phyloP scores from a whole-genome alignment of 2,888 invertebrate genomes.

The Drosophila fulvimacula region DNA sequence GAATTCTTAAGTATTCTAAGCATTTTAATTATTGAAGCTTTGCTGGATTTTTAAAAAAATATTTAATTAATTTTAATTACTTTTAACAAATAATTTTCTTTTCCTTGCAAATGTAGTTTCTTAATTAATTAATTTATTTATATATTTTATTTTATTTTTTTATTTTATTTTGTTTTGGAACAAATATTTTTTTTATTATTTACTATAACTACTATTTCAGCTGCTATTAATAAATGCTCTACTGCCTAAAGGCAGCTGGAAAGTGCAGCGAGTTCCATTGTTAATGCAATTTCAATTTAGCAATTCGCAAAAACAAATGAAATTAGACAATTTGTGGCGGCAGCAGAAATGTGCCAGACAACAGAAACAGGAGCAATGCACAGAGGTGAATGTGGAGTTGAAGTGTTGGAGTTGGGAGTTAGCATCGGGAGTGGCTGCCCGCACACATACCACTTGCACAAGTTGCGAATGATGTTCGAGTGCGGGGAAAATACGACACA shows the following conservation, averaged over 20 bases:
- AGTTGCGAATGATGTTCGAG: slow-evolving; percentile 17
- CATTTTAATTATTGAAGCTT: no score
- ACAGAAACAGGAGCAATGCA: background rate
- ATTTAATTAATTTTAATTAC: no score
- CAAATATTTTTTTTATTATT: no score
- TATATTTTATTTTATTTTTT: no score
- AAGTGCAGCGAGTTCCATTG: background rate
- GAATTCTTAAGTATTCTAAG: no score
- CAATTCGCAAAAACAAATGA: slow-evolving; percentile 47
- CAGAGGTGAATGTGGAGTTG: background rate
- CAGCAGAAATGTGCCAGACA: slow-evolving; percentile 9
- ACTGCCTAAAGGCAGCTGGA: background rate
- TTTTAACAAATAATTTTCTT: no score
- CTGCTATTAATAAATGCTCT: no score
- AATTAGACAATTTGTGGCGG: slow-evolving; percentile 58
- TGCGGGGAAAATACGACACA: slow-evolving; percentile 49
- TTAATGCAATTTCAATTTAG: slow-evolving; percentile 50
- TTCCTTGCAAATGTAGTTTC: no score
- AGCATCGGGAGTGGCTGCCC: slow-evolving; percentile 22
- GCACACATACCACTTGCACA: background rate
- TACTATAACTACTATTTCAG: no score
- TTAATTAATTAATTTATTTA: no score
- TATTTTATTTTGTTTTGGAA: no score
- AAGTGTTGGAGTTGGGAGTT: background rate
- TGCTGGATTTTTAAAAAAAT: no score